These are phyloP conservation scores for Phenganax subtilis DNA, from an alignment of 92 coral and sea anemone genomes.

Conservation along the genomic window DNA sequence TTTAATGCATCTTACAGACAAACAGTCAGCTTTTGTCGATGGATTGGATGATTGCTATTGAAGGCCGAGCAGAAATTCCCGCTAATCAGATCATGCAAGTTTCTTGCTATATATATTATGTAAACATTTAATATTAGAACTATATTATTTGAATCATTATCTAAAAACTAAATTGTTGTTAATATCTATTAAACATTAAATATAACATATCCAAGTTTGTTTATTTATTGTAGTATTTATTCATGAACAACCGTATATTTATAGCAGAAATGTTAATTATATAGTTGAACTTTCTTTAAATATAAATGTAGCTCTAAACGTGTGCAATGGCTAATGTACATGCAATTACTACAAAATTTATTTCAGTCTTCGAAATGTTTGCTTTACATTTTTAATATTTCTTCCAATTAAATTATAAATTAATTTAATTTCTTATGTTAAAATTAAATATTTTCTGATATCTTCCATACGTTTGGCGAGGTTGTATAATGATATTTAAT, in stretches of 20 bases:
- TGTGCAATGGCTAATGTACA: too few species aligned
- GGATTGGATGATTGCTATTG: constrained; percentile 42
- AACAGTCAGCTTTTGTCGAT: constrained; percentile 36
- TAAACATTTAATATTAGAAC: background rate
- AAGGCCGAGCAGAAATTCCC: constrained; percentile 7
- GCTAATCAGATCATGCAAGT: constrained; percentile 20
- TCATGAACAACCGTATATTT: background rate
- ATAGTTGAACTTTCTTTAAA: too few species aligned
- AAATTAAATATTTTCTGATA: too few species aligned
- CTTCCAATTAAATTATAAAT: too few species aligned
- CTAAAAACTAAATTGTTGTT: constrained; percentile 23
- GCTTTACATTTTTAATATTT: too few species aligned
- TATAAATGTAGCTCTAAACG: too few species aligned
- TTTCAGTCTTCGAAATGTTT: too few species aligned
- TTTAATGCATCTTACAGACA: constrained; percentile 39
- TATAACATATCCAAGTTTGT: background rate
- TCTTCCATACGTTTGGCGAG: too few species aligned
- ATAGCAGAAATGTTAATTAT: background rate
- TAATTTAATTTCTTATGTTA: too few species aligned
- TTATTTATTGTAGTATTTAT: background rate
- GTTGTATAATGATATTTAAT: too few species aligned
- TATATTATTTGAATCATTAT: constrained; percentile 21
- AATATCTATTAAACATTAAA: constrained; percentile 1
- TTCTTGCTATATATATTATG: constrained; percentile 29
- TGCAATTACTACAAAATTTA: too few species aligned